Conservation (phyloP, 35 echinoderm and acorn worm species). For the Ophioderma brevispina region DNA sequence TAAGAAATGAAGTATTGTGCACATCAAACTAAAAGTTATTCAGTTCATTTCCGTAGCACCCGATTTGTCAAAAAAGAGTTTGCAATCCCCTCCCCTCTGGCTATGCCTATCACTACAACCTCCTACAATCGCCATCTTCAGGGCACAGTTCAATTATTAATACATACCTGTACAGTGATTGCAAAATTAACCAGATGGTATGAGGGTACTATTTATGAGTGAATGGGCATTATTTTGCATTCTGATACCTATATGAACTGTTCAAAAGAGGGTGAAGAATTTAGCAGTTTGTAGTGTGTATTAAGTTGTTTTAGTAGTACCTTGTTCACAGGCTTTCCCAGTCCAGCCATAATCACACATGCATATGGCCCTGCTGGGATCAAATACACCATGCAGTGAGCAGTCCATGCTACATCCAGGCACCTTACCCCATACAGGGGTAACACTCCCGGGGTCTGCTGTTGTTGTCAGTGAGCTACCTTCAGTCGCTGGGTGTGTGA, state of each 20-base stretch:
- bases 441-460: background rate
- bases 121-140: background rate
- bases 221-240: too few relatives aligned
- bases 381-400: slow-evolving; percentile 9
- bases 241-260: too few relatives aligned
- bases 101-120: background rate
- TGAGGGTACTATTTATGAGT: too few relatives aligned
- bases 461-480: background rate
- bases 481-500: background rate
- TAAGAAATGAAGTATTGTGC: too few relatives aligned
- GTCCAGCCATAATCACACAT: slow-evolving; percentile 12
- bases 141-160: too few relatives aligned
- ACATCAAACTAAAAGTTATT: too few relatives aligned
- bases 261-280: too few relatives aligned
- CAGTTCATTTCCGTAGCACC: too few relatives aligned
- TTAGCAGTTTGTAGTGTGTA: too few relatives aligned
- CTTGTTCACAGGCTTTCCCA: slow-evolving; percentile 8
- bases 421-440: background rate
- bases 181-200: too few relatives aligned
- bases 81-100: background rate
- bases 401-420: slow-evolving; percentile 2
- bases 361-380: slow-evolving; percentile 3
- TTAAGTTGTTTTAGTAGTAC: background rate
- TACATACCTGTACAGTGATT: too few relatives aligned
- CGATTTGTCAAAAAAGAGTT: background rate